Evolutionary conservation across 2,888 invertebrate species (phyloP).

Genomic region (Exephanes ischioxanthus): DNA sequence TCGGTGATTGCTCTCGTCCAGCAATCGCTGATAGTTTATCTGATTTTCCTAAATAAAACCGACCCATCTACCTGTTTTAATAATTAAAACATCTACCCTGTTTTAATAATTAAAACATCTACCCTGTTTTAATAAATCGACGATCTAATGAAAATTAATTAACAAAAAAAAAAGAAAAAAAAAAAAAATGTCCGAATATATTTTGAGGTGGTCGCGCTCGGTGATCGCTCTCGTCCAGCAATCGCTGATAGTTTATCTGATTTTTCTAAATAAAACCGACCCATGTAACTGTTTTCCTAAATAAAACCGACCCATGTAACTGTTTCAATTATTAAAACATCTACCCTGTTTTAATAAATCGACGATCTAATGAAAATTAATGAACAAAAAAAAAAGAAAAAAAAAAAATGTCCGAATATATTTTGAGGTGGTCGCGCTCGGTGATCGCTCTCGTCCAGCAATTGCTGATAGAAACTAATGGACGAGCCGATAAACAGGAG

Average conservation of each 20-base stretch:
- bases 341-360: no score
- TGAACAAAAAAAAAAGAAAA: not conserved
- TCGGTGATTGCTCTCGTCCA: no score
- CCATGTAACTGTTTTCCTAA: no score
- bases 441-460: not conserved
- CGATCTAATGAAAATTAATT: constrained; percentile 9
- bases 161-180: not conserved
- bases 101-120: no score
- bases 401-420: not conserved
- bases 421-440: not conserved
- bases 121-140: no score
- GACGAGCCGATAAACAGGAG: constrained; percentile 34
- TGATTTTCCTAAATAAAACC: no score
- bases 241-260: not conserved
- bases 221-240: not conserved
- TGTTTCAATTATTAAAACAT: no score
- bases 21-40: no score
- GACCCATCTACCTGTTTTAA: no score
- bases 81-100: no score
- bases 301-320: no score
- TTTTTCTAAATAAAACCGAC: no score
- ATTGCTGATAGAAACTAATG: constrained; percentile 24
- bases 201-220: not conserved
- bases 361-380: constrained; percentile 1
- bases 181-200: not conserved